Evolutionary conservation across 2,888 invertebrate genomes (phyloP).

Genomic region (Octodonta nipae): DNA sequence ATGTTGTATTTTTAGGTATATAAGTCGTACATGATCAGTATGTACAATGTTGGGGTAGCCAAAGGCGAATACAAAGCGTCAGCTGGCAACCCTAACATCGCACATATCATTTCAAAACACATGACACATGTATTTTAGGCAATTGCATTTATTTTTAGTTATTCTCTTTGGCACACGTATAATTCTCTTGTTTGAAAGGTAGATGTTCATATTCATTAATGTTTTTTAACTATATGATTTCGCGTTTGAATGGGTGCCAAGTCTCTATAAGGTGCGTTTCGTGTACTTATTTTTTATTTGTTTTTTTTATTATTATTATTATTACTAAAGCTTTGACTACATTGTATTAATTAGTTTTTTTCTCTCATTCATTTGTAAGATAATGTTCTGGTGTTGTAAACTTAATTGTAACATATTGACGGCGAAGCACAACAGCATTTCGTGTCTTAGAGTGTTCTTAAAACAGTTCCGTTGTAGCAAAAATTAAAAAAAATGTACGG

Average conservation of each 20-base stretch:
- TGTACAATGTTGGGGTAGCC: conserved; percentile 24
- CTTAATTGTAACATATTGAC: too few relatives aligned
- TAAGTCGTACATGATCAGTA: too few relatives aligned
- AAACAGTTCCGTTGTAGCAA: too few relatives aligned
- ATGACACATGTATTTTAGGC: conserved; percentile 24
- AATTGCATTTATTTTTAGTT: conserved; percentile 27
- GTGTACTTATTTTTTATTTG: conserved; percentile 28
- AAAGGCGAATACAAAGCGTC: conserved; percentile 10
- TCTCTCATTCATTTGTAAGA: conserved; percentile 11
- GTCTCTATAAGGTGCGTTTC: conserved; percentile 22
- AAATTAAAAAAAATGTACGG: too few relatives aligned
- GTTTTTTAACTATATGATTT: conserved; percentile 2
- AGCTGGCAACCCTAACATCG: conserved; percentile 23
- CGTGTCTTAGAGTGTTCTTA: too few relatives aligned
- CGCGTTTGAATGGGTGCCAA: conserved; percentile 22
- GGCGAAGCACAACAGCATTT: too few relatives aligned
- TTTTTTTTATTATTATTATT: too few relatives aligned
- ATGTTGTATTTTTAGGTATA: too few relatives aligned
- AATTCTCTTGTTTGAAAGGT: too few relatives aligned
- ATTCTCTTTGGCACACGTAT: conserved; percentile 15
- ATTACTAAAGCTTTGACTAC: too few relatives aligned
- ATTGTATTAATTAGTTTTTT: too few relatives aligned
- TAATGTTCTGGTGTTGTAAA: conserved; percentile 15
- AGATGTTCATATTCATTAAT: conserved; percentile 19
- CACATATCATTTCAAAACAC: conserved; percentile 17